These are phyloP conservation scores for Myotis daubentonii DNA, from an alignment of 2,797 vertebrate genomes.

Conservation along the genomic window DNA sequence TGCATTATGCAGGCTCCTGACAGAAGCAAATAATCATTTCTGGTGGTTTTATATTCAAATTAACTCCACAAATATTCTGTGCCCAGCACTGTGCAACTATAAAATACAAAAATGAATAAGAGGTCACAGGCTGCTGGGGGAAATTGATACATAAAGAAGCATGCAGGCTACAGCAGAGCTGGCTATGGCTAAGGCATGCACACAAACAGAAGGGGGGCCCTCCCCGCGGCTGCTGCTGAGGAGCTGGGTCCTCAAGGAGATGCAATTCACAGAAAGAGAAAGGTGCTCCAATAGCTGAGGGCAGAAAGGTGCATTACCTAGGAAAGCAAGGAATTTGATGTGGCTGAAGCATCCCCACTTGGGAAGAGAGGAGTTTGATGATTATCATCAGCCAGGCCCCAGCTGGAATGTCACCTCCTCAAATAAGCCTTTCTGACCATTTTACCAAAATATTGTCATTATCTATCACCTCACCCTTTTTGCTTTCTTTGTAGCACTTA, in stretches of 20 bases:
- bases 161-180: neutral
- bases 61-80: conserved; percentile 48
- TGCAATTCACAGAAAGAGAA: neutral
- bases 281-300: neutral
- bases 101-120: neutral
- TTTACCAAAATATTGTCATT: neutral
- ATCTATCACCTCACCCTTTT: neutral
- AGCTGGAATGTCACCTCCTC: neutral
- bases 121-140: neutral
- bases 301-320: neutral
- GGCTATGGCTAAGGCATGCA: neutral
- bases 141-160: neutral
- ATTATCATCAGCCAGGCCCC: neutral
- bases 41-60: conserved; percentile 37
- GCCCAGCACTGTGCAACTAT: conserved; percentile 51
- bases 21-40: conserved; percentile 24
- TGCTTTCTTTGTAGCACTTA: neutral
- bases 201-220: neutral
- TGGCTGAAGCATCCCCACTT: neutral
- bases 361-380: neutral
- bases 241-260: neutral
- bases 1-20: conserved; percentile 27
- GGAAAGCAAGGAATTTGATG: neutral
- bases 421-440: neutral
- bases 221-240: neutral